Conservation (phyloP, 1,140 invertebrate genomes). For the Apis cerana region DNA sequence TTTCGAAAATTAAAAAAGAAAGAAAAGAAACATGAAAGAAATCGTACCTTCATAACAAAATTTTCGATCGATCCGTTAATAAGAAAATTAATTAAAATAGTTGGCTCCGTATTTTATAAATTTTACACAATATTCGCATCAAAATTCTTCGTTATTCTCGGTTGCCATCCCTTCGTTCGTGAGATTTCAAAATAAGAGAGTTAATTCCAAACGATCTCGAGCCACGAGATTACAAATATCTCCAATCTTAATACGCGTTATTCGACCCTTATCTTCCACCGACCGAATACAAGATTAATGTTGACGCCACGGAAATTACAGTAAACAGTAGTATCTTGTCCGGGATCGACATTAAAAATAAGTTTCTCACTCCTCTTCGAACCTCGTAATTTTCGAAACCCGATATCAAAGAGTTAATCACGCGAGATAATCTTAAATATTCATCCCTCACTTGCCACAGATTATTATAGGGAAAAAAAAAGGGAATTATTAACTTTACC, state of each 20-base stretch:
- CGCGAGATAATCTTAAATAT: not conserved
- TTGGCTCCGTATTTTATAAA: no score
- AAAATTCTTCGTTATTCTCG: slow-evolving; percentile 30
- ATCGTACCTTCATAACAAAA: no score
- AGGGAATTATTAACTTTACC: no score
- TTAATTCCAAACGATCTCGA: slow-evolving; percentile 26
- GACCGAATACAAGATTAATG: not conserved
- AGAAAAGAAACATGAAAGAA: no score
- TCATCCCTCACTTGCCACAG: not conserved
- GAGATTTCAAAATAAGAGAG: not conserved
- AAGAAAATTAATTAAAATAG: no score
- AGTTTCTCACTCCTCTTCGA: not conserved
- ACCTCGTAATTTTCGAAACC: not conserved
- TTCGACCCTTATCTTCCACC: not conserved
- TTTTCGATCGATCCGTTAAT: no score
- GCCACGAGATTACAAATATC: slow-evolving; percentile 24
- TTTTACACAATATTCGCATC: no score
- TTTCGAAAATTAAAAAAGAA: no score
- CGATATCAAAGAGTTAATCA: not conserved
- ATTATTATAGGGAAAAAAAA: no score
- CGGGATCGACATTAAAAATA: slow-evolving; percentile 6
- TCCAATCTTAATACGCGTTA: slow-evolving; percentile 2
- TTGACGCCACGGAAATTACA: slow-evolving; percentile 10
- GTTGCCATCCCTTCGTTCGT: not conserved
- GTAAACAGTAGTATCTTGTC: not conserved